Evolutionary conservation across 92 coral and sea anemone genomes (phyloP), one percentile per base, ranked within the genome.

Genomic region (Galaxea fascicularis): DNA sequence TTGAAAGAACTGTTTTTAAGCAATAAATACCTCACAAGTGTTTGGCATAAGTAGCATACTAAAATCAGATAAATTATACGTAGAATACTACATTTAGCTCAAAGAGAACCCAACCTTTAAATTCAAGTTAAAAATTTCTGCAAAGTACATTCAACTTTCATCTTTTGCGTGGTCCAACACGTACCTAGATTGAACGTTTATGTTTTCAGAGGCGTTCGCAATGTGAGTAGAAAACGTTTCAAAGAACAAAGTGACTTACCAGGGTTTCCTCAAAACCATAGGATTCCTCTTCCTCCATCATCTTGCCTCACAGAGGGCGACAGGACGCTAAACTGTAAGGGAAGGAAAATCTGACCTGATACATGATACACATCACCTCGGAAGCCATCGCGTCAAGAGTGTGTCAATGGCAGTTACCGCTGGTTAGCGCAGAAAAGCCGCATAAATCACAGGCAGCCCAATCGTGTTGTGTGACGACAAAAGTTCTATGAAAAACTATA

Each of bases 231-330:
- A 72, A 7, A 29, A 26, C 20, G 47, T 31, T 62, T 22, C 62
- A 45, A 76, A 54, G 18, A 17, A 22, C 15, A 59, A 18, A 4
- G 57, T 49, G 20, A 24, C 98, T 91, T 77, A 96, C 98, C 95
- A 96, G 79, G 21, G 98, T 96, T 79, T 92, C 93, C 47, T 96
- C 96, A 80, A 83, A 96, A 22, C 98, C 98, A 86, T 96, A 96
- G n/a, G 90, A 80, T 45, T 92, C 95, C 27, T 89, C 91, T 44
- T 89, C 94, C 59, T 89, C 92, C 90, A 94, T 95, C 87, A 83
- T 83, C 25, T 22, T 83, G 80, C 77, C 71, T 44, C 27, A 57
- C 16, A 18, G 26, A 57, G 44, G 35, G 24, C 12, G 57, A 82
- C 70, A 57, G 31, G 26, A 17, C 46, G 69, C 78, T 71, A 39